Evolutionary conservation across 1,140 invertebrate species (phyloP), one percentile per base, ranked within the genome.

Genomic region (Danaus melanippus): DNA sequence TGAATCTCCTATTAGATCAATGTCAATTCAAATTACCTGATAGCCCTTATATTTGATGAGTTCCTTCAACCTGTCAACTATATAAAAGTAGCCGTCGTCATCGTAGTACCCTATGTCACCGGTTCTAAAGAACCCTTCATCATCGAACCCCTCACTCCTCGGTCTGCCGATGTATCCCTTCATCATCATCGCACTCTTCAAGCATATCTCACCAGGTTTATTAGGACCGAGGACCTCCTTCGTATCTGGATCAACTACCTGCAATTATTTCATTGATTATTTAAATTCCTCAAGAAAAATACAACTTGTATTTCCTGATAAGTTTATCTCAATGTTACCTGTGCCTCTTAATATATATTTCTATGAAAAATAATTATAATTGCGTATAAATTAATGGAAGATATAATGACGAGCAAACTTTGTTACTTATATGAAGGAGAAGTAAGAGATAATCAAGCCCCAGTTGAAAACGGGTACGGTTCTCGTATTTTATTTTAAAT

Each of bases 81-180:
- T 90, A 56, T 88, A 93, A 60, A 94, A 89, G 54, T 88, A 89
- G 1, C 88, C 88, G 7, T 93, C 88, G 10, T 91, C 79, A 67
- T 95, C 93, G 66, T 90, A 92, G 67, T 92, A 93, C 0, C 90
- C 94, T 46, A 95, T 86, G 74, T 95, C 93, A 45, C 94, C 94
- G 42, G 93, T 94, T 62, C 92, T 91, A 10, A 95, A 83, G 92
- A 93, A 96, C 0, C 92, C 92, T 60, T 95, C 90, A 44, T 81
- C 68, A 71, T 92, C 91, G 9, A 95, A 90, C 6, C 89, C 92
- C 5, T 90, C 88, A 3, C 79, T 79, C 1, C 91, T 94, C 10
- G 90, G 90, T 60, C 89, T 80, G 9, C 88, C 88, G 11, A 90
- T 78, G 56, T 93, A 93, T 2, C 92, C 92, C 58, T 91, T 89